phyloP scores from a whole-genome alignment of 1,140 invertebrate genomes.

The Bombus superbus region DNA sequence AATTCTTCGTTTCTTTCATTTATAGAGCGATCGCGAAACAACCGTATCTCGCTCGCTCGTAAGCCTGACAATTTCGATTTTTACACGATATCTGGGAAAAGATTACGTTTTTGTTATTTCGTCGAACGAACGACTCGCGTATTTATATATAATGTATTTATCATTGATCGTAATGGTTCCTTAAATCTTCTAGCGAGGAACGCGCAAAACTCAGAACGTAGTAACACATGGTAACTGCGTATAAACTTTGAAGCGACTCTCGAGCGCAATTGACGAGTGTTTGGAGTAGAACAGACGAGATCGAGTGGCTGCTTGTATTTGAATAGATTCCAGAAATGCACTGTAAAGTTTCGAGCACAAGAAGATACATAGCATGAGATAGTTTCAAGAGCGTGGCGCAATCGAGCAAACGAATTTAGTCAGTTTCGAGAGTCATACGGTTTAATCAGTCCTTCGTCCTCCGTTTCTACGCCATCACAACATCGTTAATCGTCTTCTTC shows the following conservation, averaged over 20 bases:
- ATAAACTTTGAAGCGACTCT: neutral
- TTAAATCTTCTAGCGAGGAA: neutral
- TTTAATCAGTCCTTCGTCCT: constrained; percentile 8
- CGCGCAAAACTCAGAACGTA: neutral
- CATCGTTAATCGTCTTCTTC: neutral
- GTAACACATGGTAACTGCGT: no score
- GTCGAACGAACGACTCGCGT: no score
- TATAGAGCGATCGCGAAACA: no score
- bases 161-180: no score
- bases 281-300: neutral
- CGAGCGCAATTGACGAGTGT: constrained; percentile 7
- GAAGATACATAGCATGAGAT: constrained; percentile 24
- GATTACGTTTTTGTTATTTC: no score
- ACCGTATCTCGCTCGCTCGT: no score
- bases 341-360: constrained; percentile 20
- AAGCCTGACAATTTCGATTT: no score
- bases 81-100: no score
- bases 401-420: constrained; percentile 27
- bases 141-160: no score
- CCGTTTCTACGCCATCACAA: neutral
- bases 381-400: constrained; percentile 21
- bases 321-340: constrained; percentile 32
- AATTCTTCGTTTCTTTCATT: no score
- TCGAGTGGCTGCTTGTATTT: constrained; percentile 23
- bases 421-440: neutral